Percentiles rank a stretch among this genome's conserved stretches.
phyloP scores from a whole-genome alignment of 2,113 vertebrate species.

The Glareola pratincola region DNA sequence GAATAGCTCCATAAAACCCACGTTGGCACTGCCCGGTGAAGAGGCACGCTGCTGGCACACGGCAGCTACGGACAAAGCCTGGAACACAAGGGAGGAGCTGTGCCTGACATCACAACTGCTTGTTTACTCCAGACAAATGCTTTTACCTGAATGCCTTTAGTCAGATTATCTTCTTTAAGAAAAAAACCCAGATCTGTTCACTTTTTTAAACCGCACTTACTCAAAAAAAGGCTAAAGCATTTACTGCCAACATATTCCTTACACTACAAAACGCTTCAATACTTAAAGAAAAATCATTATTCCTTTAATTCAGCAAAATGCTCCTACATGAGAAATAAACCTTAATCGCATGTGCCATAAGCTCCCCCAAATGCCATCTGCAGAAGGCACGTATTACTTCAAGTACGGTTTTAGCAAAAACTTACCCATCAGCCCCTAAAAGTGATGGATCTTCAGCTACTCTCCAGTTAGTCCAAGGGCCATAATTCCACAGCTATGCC shows the following conservation, averaged over 20 bases:
- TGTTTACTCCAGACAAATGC: neutral
- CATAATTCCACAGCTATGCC: neutral
- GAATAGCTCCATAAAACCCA: neutral
- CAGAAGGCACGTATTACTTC: fast-evolving
- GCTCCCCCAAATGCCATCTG: no score
- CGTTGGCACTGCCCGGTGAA: neutral
- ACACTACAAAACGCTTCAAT: neutral
- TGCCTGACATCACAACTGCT: neutral
- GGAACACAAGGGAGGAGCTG: neutral
- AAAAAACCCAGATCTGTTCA: neutral
- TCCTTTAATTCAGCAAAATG: neutral
- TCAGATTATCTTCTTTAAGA: no score
- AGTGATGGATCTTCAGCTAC: fast-evolving
- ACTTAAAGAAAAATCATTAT: neutral
- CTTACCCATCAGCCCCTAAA: neutral
- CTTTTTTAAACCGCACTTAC: neutral
- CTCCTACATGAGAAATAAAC: neutral
- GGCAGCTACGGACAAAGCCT: neutral
- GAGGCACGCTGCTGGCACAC: neutral
- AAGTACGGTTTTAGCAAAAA: neutral
- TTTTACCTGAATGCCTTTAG: neutral
- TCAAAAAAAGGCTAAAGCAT: neutral
- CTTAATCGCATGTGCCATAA: neutral
- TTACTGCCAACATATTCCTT: neutral
- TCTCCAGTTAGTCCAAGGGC: neutral